Conservation (phyloP, 1,140 invertebrate species). For the Oreohelix idahoensis region DNA sequence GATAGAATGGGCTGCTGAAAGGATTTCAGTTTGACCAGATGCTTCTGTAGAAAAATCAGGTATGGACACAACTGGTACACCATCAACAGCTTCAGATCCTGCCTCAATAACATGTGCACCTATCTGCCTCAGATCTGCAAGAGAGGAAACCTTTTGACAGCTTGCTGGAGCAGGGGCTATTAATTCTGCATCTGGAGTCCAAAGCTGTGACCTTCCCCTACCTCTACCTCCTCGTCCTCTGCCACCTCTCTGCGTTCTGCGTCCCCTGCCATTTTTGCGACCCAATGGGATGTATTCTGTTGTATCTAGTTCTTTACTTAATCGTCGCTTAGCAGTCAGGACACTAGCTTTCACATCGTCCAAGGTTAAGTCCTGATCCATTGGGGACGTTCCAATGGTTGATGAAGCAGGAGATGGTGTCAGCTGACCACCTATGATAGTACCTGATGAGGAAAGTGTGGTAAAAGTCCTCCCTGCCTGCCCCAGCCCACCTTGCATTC, state of each 20-base stretch:
- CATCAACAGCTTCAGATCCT: conserved; percentile 20
- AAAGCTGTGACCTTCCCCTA: not conserved
- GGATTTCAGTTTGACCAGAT: not conserved
- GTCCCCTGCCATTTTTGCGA: not conserved
- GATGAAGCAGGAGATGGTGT: conserved; percentile 23
- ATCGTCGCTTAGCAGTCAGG: not conserved
- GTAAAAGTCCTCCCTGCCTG: conserved; percentile 3
- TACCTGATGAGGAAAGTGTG: conserved; percentile 34
- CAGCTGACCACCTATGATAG: conserved; percentile 36
- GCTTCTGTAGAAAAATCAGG: conserved; percentile 25
- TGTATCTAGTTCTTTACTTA: not conserved
- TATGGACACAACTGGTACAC: conserved; percentile 32
- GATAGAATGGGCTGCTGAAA: not conserved
- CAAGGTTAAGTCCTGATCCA: conserved; percentile 1
- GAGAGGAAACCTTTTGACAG: not conserved
- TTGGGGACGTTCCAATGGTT: not conserved
- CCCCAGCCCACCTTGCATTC: not conserved
- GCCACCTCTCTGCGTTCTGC: not conserved
- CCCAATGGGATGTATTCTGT: conserved; percentile 32
- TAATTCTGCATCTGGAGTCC: not conserved
- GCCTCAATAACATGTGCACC: conserved; percentile 28
- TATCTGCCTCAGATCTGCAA: conserved; percentile 21
- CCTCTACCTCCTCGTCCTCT: conserved; percentile 3
- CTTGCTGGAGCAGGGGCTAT: not conserved
- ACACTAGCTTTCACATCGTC: not conserved